Base-by-base conservation (phyloP, 2,888 invertebrate species). In the Troides oblongomaculatus region DNA sequence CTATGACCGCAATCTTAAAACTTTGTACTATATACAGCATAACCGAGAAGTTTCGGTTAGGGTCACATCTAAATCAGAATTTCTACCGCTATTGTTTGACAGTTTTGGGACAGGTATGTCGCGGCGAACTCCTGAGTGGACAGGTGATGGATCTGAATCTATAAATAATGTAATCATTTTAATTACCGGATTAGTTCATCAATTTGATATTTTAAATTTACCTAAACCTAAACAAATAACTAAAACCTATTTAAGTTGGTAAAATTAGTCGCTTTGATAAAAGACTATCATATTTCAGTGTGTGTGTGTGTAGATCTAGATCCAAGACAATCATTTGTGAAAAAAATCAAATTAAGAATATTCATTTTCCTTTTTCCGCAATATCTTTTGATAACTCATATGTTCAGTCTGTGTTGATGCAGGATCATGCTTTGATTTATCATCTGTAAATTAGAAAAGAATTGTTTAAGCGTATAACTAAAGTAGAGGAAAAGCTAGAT, bases 51-150 rank as follows among this genome's bases (percentile, higher is more conserved):
- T 70, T 70, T 66, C 17, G 62, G 36, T n/a, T 36, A 14, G 18
- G 62, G 61, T 65, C 65, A 62, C 62, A 66, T 65, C 56, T 66
- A 62, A 66, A 65, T 66, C 66, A 62, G 66, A 70, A 66, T 62
- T 62, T 66, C 62, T 36, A 62, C 53, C 30, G 69, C 43, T 12
- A 25, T 7, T 62, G 65, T 66, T 70, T 70, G 69, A 70, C 69
- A 70, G 62, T 66, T 70, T 70, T 62, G 66, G 66, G 65, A 62
- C 53, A 59, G 62, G 66, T 62, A 66, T 53, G 30, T 62, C 62
- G 50, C 62, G 46, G 23, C 46, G 12, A 23, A 56, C 56, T 46
- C 46, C 56, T 43, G 30, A 43, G 25, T 50, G 46, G 62, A 36
- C 69, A 65, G 64, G 65, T 65, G 65, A 62, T 43, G 69, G 56